A percentile compares a stretch with the other conserved stretches of the same genome.
Evolutionary conservation across 2,888 invertebrate genomes (phyloP).

Genomic region (Meganola albula): DNA sequence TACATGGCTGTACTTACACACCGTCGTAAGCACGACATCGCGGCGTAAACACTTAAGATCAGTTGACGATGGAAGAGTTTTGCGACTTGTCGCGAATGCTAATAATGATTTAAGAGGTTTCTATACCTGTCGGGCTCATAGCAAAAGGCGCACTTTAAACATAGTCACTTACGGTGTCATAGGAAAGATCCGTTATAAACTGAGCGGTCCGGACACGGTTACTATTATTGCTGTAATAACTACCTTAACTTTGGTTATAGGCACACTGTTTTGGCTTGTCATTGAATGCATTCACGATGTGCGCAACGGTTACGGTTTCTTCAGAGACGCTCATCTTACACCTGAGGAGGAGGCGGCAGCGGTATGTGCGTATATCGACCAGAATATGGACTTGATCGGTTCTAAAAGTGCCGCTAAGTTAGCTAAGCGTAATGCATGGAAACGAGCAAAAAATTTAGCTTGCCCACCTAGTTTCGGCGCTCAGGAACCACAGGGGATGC

Average conservation of each 20-base stretch:
- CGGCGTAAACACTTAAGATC: conserved; percentile 40
- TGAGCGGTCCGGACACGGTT: conserved; percentile 47
- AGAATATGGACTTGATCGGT: conserved; percentile 44
- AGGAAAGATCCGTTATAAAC: conserved; percentile 46
- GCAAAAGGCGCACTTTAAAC: conserved; percentile 46
- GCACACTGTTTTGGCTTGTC: conserved; percentile 53
- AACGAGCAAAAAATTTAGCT: conserved; percentile 38
- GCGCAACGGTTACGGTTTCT: conserved; percentile 61
- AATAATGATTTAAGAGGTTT: conserved; percentile 56
- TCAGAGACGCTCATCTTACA: conserved; percentile 54
- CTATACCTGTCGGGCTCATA: conserved; percentile 59
- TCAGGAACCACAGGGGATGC: conserved; percentile 52
- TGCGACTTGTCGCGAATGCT: conserved; percentile 47
- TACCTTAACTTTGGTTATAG: conserved; percentile 47
- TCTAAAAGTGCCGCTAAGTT: conserved; percentile 43
- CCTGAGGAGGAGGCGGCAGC: conserved; percentile 59
- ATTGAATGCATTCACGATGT: conserved; percentile 59
- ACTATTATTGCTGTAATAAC: conserved; percentile 53
- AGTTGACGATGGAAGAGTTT: conserved; percentile 52
- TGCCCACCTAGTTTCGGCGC: conserved; percentile 44
- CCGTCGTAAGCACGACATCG: conserved; percentile 30
- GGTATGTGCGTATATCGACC: conserved; percentile 57
- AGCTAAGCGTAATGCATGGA: conserved; percentile 52
- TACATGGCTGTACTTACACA: conserved; percentile 58
- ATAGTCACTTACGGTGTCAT: conserved; percentile 64